Evolutionary conservation across 2,888 invertebrate genomes (phyloP).

Genomic region (Mesorhabditis belari): DNA sequence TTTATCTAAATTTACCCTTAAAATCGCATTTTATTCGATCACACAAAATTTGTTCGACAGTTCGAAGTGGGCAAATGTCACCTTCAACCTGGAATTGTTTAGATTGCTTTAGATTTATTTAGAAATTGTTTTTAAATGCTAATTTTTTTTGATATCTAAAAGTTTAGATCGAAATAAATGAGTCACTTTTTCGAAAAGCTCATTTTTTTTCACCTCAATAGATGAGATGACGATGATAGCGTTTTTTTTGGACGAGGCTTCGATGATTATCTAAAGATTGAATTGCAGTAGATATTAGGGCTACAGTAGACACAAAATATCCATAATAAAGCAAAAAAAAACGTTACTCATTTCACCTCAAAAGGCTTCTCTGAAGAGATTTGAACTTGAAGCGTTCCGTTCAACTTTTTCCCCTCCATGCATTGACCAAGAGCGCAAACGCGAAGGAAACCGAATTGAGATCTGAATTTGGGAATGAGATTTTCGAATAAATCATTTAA

Average conservation of each 20-base stretch:
- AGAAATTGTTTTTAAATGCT: no score
- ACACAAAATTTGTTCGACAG: conserved; percentile 43
- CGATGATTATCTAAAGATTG: conserved; percentile 13
- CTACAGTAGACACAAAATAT: neutral
- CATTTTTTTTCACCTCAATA: no score
- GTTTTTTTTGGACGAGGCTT: conserved; percentile 19
- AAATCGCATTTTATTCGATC: conserved; percentile 40
- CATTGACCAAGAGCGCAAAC: conserved; percentile 31
- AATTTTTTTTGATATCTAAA: conserved; percentile 13
- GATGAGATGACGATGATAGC: conserved; percentile 22
- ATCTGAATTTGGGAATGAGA: conserved; percentile 13
- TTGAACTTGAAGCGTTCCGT: conserved; percentile 18
- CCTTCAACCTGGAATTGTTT: conserved; percentile 33
- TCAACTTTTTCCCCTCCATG: conserved; percentile 16
- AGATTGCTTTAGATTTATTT: no score
- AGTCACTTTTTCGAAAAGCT: no score
- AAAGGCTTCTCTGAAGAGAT: conserved; percentile 28
- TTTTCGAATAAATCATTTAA: neutral
- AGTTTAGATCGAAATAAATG: neutral
- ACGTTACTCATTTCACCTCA: conserved; percentile 9
- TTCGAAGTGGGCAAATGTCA: conserved; percentile 38
- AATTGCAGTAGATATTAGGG: no score
- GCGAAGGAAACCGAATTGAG: conserved; percentile 25
- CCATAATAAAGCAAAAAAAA: neutral
- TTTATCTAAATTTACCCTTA: conserved; percentile 8